Evolutionary conservation across 2,888 invertebrate genomes (phyloP).

Genomic region (Pachliopta kotzebuea): DNA sequence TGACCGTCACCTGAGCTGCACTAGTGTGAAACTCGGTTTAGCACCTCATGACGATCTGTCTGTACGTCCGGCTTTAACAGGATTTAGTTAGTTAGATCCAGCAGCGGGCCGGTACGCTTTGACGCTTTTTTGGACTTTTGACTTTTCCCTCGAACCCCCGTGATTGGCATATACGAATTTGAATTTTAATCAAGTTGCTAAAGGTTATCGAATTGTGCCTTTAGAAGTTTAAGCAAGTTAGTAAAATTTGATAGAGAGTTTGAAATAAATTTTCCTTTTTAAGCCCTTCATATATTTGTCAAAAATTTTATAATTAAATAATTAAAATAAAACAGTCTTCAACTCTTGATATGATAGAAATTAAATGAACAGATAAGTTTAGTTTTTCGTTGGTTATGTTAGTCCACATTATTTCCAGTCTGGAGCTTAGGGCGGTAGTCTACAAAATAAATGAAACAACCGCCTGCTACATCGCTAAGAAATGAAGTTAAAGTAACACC

Average conservation of each 20-base stretch:
- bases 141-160: slow-evolving; percentile 25
- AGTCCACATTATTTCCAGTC: slow-evolving; percentile 14
- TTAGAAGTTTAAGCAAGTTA: background rate
- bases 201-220: slow-evolving; percentile 5
- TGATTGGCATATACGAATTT: slow-evolving; percentile 27
- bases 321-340: too few species aligned
- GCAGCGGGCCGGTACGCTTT: slow-evolving; percentile 36
- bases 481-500: too few species aligned
- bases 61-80: slow-evolving; percentile 43
- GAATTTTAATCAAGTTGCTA: slow-evolving; percentile 21
- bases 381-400: slow-evolving; percentile 10
- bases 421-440: slow-evolving; percentile 1
- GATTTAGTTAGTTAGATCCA: slow-evolving; percentile 45
- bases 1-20: slow-evolving; percentile 36
- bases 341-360: too few species aligned
- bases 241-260: background rate
- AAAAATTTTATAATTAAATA: background rate
- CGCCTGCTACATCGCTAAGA: too few species aligned
- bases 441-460: background rate
- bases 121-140: slow-evolving; percentile 33
- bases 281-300: background rate
- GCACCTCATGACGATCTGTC: slow-evolving; percentile 32
- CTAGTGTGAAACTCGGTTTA: slow-evolving; percentile 28
- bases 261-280: background rate
- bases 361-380: background rate